Percentiles rank a stretch among this genome's conserved stretches.
phyloP scores from a whole-genome alignment of 53 echinoderm and acorn worm species.

The Arbacia lixula region DNA sequence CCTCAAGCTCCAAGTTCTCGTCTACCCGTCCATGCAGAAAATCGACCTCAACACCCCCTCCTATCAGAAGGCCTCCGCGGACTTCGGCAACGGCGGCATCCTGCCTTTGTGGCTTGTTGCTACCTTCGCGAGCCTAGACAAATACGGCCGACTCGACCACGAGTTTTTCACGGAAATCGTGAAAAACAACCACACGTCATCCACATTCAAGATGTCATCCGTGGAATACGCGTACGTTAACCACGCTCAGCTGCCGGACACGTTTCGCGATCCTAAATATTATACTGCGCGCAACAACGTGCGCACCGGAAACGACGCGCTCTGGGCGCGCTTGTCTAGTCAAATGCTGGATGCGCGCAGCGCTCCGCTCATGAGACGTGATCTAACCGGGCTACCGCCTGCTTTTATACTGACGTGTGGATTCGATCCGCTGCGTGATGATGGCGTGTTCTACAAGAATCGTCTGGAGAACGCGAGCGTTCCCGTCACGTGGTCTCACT shows the following conservation, averaged over 20 bases:
- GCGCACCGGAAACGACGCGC: constrained; percentile 39
- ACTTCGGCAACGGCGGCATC: constrained; percentile 32
- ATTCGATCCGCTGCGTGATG: constrained; percentile 69
- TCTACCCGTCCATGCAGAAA: constrained; percentile 76
- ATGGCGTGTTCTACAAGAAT: constrained; percentile 64
- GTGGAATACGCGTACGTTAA: constrained; percentile 29
- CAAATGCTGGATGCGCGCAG: constrained; percentile 60
- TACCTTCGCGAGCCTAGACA: neutral
- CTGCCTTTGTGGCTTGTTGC: neutral
- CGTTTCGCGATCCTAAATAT: constrained; percentile 54
- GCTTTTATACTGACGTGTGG: constrained; percentile 72
- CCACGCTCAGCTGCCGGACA: constrained; percentile 50
- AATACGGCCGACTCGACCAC: neutral
- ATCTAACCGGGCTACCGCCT: constrained; percentile 75
- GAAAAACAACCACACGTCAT: constrained; percentile 57
- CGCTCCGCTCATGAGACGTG: constrained; percentile 66
- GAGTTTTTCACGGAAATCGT: neutral
- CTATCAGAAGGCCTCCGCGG: constrained; percentile 36
- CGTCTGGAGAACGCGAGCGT: constrained; percentile 29
- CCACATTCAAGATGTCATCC: constrained; percentile 42
- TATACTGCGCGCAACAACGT: constrained; percentile 10
- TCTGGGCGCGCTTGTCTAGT: constrained; percentile 60
- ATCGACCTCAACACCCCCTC: constrained; percentile 79
- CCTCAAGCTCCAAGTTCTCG: constrained; percentile 70
- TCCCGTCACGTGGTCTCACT: constrained; percentile 14